Percentiles rank a stretch among this genome's conserved stretches.
Evolutionary conservation across 1,140 invertebrate genomes (phyloP).

Genomic region (Drosophila bifasciata): DNA sequence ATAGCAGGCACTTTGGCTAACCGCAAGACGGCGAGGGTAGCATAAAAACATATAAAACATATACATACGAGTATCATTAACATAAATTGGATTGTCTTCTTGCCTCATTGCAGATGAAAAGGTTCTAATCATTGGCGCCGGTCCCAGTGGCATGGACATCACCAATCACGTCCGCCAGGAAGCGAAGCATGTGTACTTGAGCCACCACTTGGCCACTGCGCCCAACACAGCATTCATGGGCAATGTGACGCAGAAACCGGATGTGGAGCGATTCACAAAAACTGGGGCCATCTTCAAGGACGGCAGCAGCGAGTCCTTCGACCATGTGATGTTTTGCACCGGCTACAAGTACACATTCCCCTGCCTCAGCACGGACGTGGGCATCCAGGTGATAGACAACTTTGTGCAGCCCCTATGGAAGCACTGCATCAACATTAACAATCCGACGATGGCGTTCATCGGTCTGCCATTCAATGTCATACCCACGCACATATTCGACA

Average conservation of each 20-base stretch:
- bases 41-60: too few species aligned
- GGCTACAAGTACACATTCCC: constrained; percentile 93
- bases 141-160: constrained; percentile 95
- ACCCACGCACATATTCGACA: constrained; percentile 93
- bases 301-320: constrained; percentile 86
- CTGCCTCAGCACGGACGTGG: constrained; percentile 89
- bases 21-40: background rate
- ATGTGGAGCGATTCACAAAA: constrained; percentile 86
- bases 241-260: constrained; percentile 88
- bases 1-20: background rate
- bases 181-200: constrained; percentile 88
- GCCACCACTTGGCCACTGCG: constrained; percentile 87
- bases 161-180: constrained; percentile 89
- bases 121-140: constrained; percentile 93
- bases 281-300: constrained; percentile 87
- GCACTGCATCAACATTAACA: constrained; percentile 92
- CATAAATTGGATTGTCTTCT: background rate
- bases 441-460: constrained; percentile 92
- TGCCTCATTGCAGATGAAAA: constrained; percentile 52
- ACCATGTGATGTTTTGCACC: constrained; percentile 92
- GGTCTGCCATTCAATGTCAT: constrained; percentile 92
- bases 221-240: constrained; percentile 87
- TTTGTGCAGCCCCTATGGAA: constrained; percentile 94
- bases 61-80: background rate
- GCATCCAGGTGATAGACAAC: constrained; percentile 90